These are phyloP conservation scores for Cremastinae sp. DNA, from an alignment of 2,888 invertebrate genomes.

Conservation along the genomic window DNA sequence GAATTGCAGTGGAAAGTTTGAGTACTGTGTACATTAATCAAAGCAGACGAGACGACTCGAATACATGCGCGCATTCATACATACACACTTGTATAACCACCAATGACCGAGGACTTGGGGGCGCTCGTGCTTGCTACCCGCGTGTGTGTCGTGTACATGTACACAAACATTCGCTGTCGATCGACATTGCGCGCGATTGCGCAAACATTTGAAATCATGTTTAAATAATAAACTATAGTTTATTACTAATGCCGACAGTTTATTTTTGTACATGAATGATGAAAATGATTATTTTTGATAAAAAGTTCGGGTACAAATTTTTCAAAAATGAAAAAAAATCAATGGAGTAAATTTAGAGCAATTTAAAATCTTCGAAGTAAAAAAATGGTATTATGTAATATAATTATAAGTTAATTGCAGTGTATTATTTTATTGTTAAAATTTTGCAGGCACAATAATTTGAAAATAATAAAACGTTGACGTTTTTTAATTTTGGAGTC, in stretches of 20 bases:
- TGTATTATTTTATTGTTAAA: too few relatives aligned
- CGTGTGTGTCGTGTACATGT: constrained; percentile 8
- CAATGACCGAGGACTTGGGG: background rate
- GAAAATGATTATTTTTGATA: too few relatives aligned
- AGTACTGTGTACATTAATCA: constrained; percentile 17
- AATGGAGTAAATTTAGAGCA: background rate
- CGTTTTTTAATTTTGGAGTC: too few relatives aligned
- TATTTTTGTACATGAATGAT: too few relatives aligned
- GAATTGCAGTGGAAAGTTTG: background rate
- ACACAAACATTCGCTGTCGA: background rate
- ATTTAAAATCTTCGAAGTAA: background rate
- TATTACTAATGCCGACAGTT: too few relatives aligned
- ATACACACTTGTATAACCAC: constrained; percentile 10
- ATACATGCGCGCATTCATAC: background rate
- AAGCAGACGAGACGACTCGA: constrained; percentile 8
- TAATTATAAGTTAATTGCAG: too few relatives aligned
- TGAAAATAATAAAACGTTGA: too few relatives aligned
- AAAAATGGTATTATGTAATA: background rate
- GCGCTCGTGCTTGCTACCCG: background rate
- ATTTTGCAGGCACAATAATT: too few relatives aligned
- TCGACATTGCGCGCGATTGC: constrained; percentile 10
- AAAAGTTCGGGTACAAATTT: too few relatives aligned
- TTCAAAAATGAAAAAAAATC: too few relatives aligned
- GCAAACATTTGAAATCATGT: constrained; percentile 17
- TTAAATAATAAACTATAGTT: too few relatives aligned